phyloP scores from a whole-genome alignment of 2,888 invertebrate genomes.

The Drosophila differens region DNA sequence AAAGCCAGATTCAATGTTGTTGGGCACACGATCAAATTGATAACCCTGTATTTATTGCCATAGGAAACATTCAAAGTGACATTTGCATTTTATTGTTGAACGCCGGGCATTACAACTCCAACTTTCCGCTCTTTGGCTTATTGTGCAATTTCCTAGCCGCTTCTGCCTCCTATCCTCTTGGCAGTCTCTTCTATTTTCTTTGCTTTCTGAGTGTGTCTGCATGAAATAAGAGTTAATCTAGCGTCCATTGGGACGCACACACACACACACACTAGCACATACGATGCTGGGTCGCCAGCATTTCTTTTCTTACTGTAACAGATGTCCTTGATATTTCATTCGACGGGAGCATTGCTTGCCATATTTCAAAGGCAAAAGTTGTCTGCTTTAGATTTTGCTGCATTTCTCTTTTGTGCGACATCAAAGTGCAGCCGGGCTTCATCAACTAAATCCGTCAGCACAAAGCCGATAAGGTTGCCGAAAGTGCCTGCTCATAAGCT shows the following conservation, averaged over 20 bases:
- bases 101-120: slow-evolving; percentile 63
- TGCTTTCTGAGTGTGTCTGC: slow-evolving; percentile 60
- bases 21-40: background rate
- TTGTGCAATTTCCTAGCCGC: slow-evolving; percentile 62
- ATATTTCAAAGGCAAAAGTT: slow-evolving; percentile 58
- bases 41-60: slow-evolving; percentile 49
- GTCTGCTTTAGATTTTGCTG: slow-evolving; percentile 47
- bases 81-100: slow-evolving; percentile 76
- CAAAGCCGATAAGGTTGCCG: slow-evolving; percentile 59
- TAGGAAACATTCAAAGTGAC: slow-evolving; percentile 67
- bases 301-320: slow-evolving; percentile 56
- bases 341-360: slow-evolving; percentile 42
- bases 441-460: slow-evolving; percentile 59
- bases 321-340: slow-evolving; percentile 74
- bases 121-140: slow-evolving; percentile 69
- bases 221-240: slow-evolving; percentile 73
- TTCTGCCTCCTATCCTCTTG: slow-evolving; percentile 15
- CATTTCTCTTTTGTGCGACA: slow-evolving; percentile 64
- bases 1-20: background rate
- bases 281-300: slow-evolving; percentile 36
- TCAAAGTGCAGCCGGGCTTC: slow-evolving; percentile 66
- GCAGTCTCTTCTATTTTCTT: slow-evolving; percentile 48
- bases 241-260: slow-evolving; percentile 66
- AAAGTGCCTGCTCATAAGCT: slow-evolving; percentile 38
- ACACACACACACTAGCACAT: slow-evolving; percentile 20